These are phyloP conservation scores for Pachyuromys duprasi DNA, from an alignment of 2,797 vertebrate genomes.

Conservation along the genomic window DNA sequence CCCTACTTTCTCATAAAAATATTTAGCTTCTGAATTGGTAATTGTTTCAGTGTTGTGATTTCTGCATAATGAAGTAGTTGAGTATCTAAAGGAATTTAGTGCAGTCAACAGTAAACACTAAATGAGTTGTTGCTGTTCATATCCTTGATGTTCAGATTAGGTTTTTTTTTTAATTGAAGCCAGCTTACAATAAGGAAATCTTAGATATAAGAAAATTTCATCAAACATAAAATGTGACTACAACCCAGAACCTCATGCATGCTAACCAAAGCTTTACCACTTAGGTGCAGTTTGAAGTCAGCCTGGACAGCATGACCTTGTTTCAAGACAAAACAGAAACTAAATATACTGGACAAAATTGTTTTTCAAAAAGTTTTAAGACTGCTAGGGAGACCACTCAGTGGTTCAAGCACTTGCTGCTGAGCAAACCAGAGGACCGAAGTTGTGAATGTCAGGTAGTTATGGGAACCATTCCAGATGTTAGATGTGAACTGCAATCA, in stretches of 20 bases:
- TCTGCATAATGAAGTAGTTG: background rate
- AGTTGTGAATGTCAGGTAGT: background rate
- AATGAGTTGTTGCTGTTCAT: background rate
- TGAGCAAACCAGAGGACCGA: background rate
- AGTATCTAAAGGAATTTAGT: conserved; percentile 38
- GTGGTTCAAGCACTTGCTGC: background rate
- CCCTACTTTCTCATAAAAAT: conserved; percentile 20
- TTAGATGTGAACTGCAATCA: background rate
- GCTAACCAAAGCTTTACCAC: background rate
- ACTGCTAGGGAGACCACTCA: background rate
- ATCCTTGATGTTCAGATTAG: background rate
- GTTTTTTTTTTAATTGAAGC: background rate
- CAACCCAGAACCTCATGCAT: background rate
- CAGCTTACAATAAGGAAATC: conserved; percentile 19
- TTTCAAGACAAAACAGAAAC: conserved; percentile 44
- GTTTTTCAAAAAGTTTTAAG: conserved; percentile 22
- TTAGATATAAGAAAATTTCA: conserved; percentile 25
- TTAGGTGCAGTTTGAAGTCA: background rate
- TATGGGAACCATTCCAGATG: background rate
- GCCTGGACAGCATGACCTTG: background rate
- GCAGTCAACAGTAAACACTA: background rate
- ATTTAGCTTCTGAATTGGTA: background rate
- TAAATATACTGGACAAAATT: conserved; percentile 31
- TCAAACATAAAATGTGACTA: background rate
- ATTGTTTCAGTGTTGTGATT: conserved; percentile 36